Evolutionary conservation across 2,888 invertebrate species (phyloP), one percentile per base, ranked within the genome.

Genomic region (Cyclophora albipunctata): DNA sequence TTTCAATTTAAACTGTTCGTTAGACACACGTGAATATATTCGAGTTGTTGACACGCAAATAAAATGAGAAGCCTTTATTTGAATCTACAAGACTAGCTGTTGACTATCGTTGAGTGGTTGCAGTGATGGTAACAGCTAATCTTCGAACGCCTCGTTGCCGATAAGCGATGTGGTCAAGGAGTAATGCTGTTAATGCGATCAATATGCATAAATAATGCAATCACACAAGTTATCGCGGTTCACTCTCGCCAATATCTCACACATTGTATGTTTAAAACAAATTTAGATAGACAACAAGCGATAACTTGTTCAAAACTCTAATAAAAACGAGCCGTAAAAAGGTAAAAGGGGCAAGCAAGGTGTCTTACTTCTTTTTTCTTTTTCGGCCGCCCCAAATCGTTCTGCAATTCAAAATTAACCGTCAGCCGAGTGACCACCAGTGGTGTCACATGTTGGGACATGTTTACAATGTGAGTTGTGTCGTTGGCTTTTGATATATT

Each of bases 331-430:
- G 82, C 83, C 76, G 78, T 85, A 84, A 85, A 83, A 75, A 84
- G 80, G 83, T 85, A 84, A 84, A 86, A 85, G 85, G 89, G 89
- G 87, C 89, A 89, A 88, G 81, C 90, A 89, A 90, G 90, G 91
- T 91, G 91, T 94, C 96, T 96, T 96, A 96, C 96, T 95, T 96
- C 96, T 96, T 96, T 96, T 95, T 96, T 96, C 94, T 95, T 96
- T 95, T 95, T 96, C 95, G 95, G 95, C 93, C 96, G 95, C 94
- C 96, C 96, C 95, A 94, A 95, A 93, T 93, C 93, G 91, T 92
- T 93, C 94, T 94, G 93, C 90, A 93, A 93, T 87, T 83, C 85
- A 89, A 87, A 81, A 83, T 79, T 75, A 78, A 78, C 70, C 75
- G 65, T 85, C 83, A 85, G 78, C 73, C 67, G 68, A 69, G 62